Evolutionary conservation across 2,888 invertebrate genomes (phyloP).

Genomic region (Aquatica leii): DNA sequence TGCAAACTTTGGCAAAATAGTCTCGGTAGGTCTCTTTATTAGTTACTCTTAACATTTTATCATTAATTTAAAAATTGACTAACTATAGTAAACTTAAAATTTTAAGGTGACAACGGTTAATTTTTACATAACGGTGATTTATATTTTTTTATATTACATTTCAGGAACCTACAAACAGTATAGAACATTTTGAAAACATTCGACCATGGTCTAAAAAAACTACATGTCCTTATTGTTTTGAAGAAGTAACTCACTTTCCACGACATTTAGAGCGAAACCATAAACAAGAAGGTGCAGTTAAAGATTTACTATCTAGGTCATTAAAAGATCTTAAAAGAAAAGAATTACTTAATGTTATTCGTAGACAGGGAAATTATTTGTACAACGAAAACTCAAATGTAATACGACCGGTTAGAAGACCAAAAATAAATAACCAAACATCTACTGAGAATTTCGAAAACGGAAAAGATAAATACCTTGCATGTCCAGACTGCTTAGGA

Average conservation of each 20-base stretch:
- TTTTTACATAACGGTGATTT: no score
- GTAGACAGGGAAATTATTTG: constrained; percentile 25
- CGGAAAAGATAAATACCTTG: constrained; percentile 17
- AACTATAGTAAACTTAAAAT: no score
- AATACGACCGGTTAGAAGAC: constrained; percentile 26
- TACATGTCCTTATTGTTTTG: constrained; percentile 34
- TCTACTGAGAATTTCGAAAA: no score
- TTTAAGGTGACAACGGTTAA: no score
- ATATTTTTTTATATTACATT: no score
- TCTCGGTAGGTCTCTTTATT: no score
- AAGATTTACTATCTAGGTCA: constrained; percentile 16
- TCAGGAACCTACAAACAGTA: neutral
- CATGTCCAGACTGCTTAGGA: constrained; percentile 21
- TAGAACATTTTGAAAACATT: constrained; percentile 10
- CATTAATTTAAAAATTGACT: no score
- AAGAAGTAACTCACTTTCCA: constrained; percentile 36
- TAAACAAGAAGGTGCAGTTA: constrained; percentile 34
- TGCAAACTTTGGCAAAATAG: no score
- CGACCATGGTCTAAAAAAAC: constrained; percentile 31
- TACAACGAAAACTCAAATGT: constrained; percentile 7
- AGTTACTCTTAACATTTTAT: no score
- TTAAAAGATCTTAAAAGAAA: constrained; percentile 31
- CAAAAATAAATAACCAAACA: constrained; percentile 12
- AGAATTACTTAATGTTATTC: constrained; percentile 18
- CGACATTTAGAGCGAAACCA: constrained; percentile 34